A percentile compares a stretch with the other conserved stretches of the same genome.
These are phyloP conservation scores for Xylota segnis DNA, from an alignment of 2,888 invertebrate genomes.

Conservation along the genomic window DNA sequence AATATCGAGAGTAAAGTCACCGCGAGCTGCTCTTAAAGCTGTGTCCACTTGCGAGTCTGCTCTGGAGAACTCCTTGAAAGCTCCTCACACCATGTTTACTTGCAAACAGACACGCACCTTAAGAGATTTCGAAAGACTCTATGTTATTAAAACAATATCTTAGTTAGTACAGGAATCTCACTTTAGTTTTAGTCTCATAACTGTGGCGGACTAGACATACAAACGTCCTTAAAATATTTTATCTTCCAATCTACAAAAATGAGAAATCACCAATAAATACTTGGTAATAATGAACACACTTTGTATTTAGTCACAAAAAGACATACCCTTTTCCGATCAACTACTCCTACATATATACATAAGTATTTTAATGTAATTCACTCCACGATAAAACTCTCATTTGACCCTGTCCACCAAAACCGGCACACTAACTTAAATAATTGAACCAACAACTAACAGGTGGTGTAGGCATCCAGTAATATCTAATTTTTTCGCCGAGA, in stretches of 20 bases:
- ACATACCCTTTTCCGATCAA: not conserved
- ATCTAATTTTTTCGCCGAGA: not conserved
- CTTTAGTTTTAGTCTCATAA: not conserved
- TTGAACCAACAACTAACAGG: not conserved
- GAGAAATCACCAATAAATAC: not conserved
- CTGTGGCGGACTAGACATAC: not conserved
- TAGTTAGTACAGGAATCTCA: not conserved
- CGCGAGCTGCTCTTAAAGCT: no score
- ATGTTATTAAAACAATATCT: no score
- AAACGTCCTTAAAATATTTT: not conserved
- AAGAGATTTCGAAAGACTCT: no score
- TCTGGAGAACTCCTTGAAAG: no score
- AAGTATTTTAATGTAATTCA: not conserved
- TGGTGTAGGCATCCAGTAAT: not conserved
- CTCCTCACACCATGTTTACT: no score
- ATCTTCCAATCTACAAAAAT: not conserved
- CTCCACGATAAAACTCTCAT: not conserved
- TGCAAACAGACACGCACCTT: no score
- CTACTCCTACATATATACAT: not conserved
- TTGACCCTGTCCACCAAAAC: not conserved
- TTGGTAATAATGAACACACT: no score
- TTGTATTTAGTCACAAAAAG: no score
- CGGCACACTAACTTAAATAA: not conserved
- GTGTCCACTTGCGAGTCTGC: no score
- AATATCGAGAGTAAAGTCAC: no score